Percentiles rank a stretch among this genome's conserved stretches.
These are phyloP conservation scores for Salpingus planirostris DNA, from an alignment of 2,888 invertebrate genomes.

Conservation along the genomic window DNA sequence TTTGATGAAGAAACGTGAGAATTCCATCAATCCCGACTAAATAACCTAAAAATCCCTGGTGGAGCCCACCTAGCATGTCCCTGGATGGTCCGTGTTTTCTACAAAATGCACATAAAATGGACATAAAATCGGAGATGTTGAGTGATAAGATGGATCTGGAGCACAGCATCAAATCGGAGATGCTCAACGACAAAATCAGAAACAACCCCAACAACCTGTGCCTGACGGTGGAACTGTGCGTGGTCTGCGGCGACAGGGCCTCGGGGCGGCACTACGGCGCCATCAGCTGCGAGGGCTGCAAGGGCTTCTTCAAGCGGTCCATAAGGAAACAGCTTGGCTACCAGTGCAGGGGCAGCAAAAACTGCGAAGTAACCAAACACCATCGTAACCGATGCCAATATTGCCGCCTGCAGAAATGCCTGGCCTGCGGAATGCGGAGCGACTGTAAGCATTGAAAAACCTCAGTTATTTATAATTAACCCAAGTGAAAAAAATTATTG, in stretches of 20 bases:
- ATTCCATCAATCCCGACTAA: not conserved
- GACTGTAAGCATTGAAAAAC: conserved; percentile 94
- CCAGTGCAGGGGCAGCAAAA: conserved; percentile 90
- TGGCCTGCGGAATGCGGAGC: conserved; percentile 97
- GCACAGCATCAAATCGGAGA: conserved; percentile 35
- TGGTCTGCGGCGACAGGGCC: conserved; percentile 93
- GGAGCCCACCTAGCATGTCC: too few species aligned
- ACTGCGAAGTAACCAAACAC: conserved; percentile 97
- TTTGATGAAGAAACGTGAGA: conserved; percentile 5
- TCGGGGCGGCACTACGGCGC: conserved; percentile 94
- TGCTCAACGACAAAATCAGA: conserved; percentile 23
- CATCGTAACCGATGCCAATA: conserved; percentile 98
- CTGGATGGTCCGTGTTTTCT: too few species aligned
- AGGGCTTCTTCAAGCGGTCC: conserved; percentile 96
- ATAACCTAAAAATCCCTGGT: conserved; percentile 1
- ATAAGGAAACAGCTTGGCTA: conserved; percentile 96
- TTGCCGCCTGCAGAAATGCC: conserved; percentile 94
- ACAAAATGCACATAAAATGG: too few species aligned
- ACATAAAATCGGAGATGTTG: too few species aligned
- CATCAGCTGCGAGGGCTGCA: conserved; percentile 91
- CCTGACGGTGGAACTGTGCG: conserved; percentile 75
- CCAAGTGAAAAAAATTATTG: too few species aligned
- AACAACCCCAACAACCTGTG: conserved; percentile 41
- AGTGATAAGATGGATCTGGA: conserved; percentile 33
- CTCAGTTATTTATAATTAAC: too few species aligned